Evolutionary conservation across 2,113 vertebrate species (phyloP).

Genomic region (Labeo catla): DNA sequence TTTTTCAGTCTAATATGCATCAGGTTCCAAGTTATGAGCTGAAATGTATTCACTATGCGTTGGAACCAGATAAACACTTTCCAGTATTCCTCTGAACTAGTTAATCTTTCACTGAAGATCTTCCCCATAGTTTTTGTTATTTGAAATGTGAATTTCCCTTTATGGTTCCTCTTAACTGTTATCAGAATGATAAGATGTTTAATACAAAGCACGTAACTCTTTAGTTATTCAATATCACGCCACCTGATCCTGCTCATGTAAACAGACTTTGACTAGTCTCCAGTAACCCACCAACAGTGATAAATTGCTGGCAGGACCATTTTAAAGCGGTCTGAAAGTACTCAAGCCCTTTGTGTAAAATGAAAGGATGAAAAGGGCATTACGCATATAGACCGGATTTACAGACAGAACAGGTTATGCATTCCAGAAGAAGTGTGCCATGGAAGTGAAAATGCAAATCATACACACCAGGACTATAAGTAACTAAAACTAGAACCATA

Average conservation of each 20-base stretch:
- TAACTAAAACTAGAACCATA: not conserved
- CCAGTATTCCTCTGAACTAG: not conserved
- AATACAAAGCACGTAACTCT: not conserved
- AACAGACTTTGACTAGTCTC: conserved; percentile 26
- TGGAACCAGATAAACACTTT: not conserved
- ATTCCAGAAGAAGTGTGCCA: not conserved
- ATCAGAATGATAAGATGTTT: not conserved
- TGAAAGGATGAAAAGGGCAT: not conserved
- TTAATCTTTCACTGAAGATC: not conserved
- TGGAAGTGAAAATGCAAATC: not conserved
- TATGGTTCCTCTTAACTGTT: not conserved
- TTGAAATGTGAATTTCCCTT: not conserved
- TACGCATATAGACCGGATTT: not conserved
- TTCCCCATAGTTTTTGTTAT: not conserved
- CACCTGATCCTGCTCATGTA: conserved; percentile 43
- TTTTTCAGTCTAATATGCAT: not conserved
- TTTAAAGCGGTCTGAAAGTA: not conserved
- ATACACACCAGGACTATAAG: not conserved
- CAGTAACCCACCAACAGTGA: not conserved
- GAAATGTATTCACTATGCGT: not conserved
- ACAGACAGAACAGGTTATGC: conserved; percentile 9
- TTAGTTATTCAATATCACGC: not conserved
- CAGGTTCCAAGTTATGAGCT: not conserved
- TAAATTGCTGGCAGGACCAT: not conserved
- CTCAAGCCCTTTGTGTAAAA: not conserved